Evolutionary conservation across 1,140 invertebrate genomes (phyloP), one percentile per base, ranked within the genome.

Genomic region (Drosophila cardini): DNA sequence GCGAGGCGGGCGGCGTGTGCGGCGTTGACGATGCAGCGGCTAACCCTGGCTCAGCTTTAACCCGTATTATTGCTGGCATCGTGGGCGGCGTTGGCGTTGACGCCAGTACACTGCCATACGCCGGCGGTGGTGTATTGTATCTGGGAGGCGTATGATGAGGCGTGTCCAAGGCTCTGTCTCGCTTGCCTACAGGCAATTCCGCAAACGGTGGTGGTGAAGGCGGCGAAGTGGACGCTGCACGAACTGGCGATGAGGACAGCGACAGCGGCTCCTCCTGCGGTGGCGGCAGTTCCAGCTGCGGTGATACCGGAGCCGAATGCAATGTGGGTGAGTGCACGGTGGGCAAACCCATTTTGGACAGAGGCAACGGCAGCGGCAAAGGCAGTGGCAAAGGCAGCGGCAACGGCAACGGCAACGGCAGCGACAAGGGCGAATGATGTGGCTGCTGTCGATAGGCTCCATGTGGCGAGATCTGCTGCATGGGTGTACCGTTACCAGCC

Each of bases 171-270:
- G 69, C 78, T 45, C 74, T 63, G 45, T 82, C 78, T 55, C 74
- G 63, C 65, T 81, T 82, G 18, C 57, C 45, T 48, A 72, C 30
- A 7, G 83, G 50, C 42, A 74, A 15, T 38, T 87, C 82, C 55
- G 60, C 57, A 79, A 18, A 73, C 75, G n/a, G 60, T 32, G 53
- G 67, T 15, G 69, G 53, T 0, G 67, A 36, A 18, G 42, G 18
- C 30, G 50, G 42, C 40, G 34, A 92, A 92, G 63, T 92, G 93
- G 84, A 92, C 93, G 42, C 92, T 92, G 57, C 93, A 74, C 89
- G 93, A 91, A 80, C 93, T 93, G 58, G 92, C 92, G 76, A 32
- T 4, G 73, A 52, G 1, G 84, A 63, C 62, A 90, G 80, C 4
- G 82, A 87, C 36, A 72, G 73, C 48, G 84, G 85, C 38, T 87